Conservation (phyloP, 2,797 vertebrate species). For the Mastacembelus armatus region DNA sequence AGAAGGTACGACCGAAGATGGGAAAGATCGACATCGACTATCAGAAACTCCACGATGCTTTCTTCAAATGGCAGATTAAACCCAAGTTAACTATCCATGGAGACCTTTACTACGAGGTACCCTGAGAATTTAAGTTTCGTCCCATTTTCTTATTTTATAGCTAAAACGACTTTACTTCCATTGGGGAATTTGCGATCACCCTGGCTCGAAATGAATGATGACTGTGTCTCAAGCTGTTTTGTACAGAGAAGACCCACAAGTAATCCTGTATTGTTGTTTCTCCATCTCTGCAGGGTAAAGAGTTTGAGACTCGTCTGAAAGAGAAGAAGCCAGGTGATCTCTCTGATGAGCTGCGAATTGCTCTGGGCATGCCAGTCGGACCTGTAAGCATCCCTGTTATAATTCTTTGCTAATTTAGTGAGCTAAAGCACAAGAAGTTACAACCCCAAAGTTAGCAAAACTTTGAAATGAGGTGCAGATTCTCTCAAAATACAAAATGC, state of each 20-base stretch:
- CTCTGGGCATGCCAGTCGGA: constrained; percentile 94
- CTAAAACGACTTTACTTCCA: neutral
- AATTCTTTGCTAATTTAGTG: accelerated
- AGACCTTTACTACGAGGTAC: constrained; percentile 94
- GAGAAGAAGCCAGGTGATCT: constrained; percentile 96
- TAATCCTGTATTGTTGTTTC: no score
- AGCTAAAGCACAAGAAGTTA: neutral
- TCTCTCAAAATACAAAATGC: neutral
- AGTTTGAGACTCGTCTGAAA: constrained; percentile 95
- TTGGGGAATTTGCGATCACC: no score
- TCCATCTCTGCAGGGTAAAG: constrained; percentile 87
- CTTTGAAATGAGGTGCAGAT: neutral
- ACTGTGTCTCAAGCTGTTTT: neutral
- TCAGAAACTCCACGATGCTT: constrained; percentile 95
- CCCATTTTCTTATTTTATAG: no score
- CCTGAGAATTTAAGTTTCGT: accelerated
- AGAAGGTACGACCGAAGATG: constrained; percentile 96
- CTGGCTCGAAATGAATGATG: neutral
- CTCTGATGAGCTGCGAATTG: constrained; percentile 91
- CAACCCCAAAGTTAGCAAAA: accelerated
- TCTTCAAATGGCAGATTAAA: constrained; percentile 98
- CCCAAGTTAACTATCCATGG: constrained; percentile 95
- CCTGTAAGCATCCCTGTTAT: constrained; percentile 76
- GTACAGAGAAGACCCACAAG: no score
- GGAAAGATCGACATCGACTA: constrained; percentile 98